Percentiles rank a stretch among this genome's conserved stretches.
phyloP scores from a whole-genome alignment of 1,140 invertebrate species.

The Pararge aegeria region DNA sequence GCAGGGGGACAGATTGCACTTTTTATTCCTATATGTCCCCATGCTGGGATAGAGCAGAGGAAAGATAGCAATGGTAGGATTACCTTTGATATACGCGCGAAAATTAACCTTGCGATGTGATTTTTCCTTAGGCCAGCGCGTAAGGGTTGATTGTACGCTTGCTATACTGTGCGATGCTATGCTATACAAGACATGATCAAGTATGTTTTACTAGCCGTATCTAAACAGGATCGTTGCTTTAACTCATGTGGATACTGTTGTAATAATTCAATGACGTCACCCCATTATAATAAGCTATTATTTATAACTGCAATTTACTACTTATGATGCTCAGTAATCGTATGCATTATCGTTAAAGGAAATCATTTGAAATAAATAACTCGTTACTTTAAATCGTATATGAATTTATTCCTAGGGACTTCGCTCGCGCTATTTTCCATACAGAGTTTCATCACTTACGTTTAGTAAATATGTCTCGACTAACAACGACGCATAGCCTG shows the following conservation, averaged over 20 bases:
- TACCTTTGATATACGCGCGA: too few species aligned
- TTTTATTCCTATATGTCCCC: too few species aligned
- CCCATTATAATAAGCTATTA: neutral
- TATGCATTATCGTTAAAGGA: neutral
- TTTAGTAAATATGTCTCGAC: too few species aligned
- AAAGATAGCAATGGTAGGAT: too few species aligned
- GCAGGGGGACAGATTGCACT: too few species aligned
- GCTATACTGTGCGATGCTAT: neutral
- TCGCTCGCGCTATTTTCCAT: too few species aligned
- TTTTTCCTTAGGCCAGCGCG: too few species aligned
- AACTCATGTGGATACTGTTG: neutral
- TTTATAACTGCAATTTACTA: neutral
- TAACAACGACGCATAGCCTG: too few species aligned
- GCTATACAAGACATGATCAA: neutral
- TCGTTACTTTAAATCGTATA: neutral
- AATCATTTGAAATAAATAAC: neutral
- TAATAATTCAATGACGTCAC: neutral
- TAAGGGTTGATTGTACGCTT: neutral
- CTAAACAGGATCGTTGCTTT: constrained; percentile 16
- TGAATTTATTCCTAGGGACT: too few species aligned
- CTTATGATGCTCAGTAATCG: neutral
- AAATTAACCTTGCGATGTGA: too few species aligned
- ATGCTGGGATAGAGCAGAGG: too few species aligned
- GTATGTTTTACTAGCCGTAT: constrained; percentile 16
- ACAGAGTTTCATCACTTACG: too few species aligned